Evolutionary conservation across 2,797 vertebrate genomes (phyloP), one percentile per base, ranked within the genome.

Genomic region (Poeciliopsis paucimaculata): DNA sequence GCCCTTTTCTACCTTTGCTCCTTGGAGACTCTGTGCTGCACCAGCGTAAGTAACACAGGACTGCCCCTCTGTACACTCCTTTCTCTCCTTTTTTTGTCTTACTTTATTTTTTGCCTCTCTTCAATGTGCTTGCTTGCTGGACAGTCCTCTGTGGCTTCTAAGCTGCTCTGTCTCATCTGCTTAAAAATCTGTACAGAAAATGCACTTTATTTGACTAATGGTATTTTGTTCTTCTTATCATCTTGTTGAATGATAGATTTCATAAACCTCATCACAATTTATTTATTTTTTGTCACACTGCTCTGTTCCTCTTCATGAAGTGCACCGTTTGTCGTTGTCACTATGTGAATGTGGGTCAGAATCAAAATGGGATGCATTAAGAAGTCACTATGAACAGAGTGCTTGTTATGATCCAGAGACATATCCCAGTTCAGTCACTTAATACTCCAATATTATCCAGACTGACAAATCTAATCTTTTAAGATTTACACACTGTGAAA

Each of bases 1-100:
- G 75, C 91, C 80, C 84, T 95, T 95, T 96, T 75, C 93, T 72
- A 46, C 72, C 73, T 91, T 91, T 85, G 92, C 93, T 92, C 88
- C 92, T 87, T 83, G 94, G 90, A 94, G 94, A 93, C 84, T 88
- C 84, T 94, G 76, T 95, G 94, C 92, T 94, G 94, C 93, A 94
- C 93, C 84, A 93, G 91, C 81, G 93, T 95, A 92, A 95, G 94
- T 95, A 94, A 55, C 80, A 82, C 82, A 87, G 76, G 75, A 82
- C 85, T 77, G 77, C 84, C 82, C 84, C 84, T 75, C 78, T 76
- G 4, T 16, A 3, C 51, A 83, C 72, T 77, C 18, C 23, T 76
- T 80, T 45, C 79, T 72, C 0, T 62, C 47, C 45, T n/a, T 73
- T 46, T 75, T 78, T 80, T n/a, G 2, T 78, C 57, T 68, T 18